These are phyloP conservation scores for Nesometra sesokonis DNA, from an alignment of 35 echinoderm and acorn worm genomes.

Conservation along the genomic window DNA sequence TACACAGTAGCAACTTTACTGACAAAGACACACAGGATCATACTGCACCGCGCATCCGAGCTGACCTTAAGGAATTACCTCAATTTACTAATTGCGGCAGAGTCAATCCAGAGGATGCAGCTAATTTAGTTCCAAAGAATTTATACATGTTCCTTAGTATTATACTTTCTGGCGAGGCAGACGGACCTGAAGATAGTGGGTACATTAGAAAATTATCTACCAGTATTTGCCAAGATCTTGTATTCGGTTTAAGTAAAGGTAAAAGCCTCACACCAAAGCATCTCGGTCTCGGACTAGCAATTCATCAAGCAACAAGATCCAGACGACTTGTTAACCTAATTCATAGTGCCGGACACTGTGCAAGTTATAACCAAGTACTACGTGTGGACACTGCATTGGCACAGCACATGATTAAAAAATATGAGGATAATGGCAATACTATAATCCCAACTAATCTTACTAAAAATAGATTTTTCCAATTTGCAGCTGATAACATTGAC, in stretches of 20 bases:
- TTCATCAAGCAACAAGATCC: neutral
- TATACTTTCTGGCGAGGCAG: neutral
- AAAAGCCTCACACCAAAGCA: neutral
- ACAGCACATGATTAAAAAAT: neutral
- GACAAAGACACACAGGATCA: too few species aligned
- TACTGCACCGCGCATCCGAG: too few species aligned
- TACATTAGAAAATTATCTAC: neutral
- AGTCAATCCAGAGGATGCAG: too few species aligned
- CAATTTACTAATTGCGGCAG: too few species aligned
- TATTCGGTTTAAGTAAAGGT: too few species aligned
- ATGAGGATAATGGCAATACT: neutral
- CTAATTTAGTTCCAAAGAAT: too few species aligned
- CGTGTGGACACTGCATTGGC: neutral
- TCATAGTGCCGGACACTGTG: neutral
- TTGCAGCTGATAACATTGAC: slow-evolving; percentile 36
- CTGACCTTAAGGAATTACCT: too few species aligned
- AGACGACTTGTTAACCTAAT: neutral
- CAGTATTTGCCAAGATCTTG: neutral
- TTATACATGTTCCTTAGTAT: too few species aligned
- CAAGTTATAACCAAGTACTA: neutral
- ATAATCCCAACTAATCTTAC: slow-evolving; percentile 24
- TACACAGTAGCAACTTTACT: too few species aligned
- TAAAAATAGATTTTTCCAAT: slow-evolving; percentile 12
- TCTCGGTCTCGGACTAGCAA: neutral
- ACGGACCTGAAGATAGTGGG: neutral